Percentiles rank a stretch among this genome's conserved stretches.
Evolutionary conservation across 1,140 invertebrate genomes (phyloP).

Genomic region (Saccostrea glomerata): DNA sequence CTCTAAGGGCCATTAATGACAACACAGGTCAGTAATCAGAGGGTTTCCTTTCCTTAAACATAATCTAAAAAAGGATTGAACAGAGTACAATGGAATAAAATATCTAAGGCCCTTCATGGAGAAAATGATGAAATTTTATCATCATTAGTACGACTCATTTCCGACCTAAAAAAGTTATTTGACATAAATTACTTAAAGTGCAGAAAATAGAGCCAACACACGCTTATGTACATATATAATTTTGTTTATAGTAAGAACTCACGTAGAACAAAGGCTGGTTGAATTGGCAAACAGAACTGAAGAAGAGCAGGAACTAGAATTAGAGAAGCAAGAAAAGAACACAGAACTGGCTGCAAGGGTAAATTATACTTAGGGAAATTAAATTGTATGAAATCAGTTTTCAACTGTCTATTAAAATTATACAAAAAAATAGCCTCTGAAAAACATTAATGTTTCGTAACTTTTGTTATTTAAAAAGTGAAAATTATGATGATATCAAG

Average conservation of each 20-base stretch:
- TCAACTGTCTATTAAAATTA: too few species aligned
- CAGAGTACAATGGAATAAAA: too few species aligned
- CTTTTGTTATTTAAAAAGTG: too few species aligned
- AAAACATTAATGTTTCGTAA: too few species aligned
- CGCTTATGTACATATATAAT: too few species aligned
- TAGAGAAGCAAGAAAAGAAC: constrained; percentile 43
- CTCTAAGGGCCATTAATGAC: constrained; percentile 54
- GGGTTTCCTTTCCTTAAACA: neutral
- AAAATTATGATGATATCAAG: too few species aligned
- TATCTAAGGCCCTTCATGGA: too few species aligned
- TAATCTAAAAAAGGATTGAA: too few species aligned
- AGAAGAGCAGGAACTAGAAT: constrained; percentile 53
- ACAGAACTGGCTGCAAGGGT: constrained; percentile 54
- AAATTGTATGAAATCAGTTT: too few species aligned
- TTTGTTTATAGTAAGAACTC: constrained; percentile 49
- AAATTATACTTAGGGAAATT: neutral
- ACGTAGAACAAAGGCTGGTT: constrained; percentile 59
- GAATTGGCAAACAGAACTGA: constrained; percentile 53
- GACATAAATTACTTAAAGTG: neutral
- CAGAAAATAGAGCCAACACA: too few species aligned
- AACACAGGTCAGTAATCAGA: constrained; percentile 52
- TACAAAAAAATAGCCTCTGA: too few species aligned
- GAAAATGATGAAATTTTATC: too few species aligned
- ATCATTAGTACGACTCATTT: neutral
- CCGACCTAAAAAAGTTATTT: neutral